Conservation (phyloP, 2,888 invertebrate species). For the Electrophaes corylata region DNA sequence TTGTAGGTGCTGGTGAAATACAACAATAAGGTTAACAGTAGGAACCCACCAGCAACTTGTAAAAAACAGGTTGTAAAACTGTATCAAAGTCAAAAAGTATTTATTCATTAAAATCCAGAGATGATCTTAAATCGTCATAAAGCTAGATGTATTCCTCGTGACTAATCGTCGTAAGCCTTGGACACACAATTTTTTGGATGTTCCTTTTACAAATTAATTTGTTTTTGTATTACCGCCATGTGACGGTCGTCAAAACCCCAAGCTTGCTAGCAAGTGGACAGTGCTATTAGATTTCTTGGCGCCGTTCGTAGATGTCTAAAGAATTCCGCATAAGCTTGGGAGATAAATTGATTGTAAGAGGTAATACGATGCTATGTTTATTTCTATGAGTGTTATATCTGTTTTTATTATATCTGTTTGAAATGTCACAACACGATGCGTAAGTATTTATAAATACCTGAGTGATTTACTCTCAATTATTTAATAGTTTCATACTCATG, state of each 20-base stretch:
- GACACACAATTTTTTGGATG: no score
- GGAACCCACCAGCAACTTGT: no score
- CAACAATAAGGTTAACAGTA: no score
- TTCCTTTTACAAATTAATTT: no score
- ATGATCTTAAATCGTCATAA: no score
- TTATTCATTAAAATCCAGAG: no score
- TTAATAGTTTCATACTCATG: no score
- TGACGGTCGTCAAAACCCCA: not conserved
- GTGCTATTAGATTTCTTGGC: conserved; percentile 47
- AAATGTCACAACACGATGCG: conserved; percentile 11
- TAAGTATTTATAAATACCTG: conserved; percentile 7
- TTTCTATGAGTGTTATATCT: conserved; percentile 7
- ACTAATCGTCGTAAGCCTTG: no score
- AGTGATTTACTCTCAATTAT: not conserved
- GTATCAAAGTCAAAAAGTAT: no score
- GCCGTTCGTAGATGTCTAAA: conserved; percentile 45
- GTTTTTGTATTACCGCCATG: not conserved
- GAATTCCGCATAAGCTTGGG: conserved; percentile 38
- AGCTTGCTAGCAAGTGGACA: conserved; percentile 20
- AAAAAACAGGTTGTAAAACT: no score
- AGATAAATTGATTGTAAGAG: conserved; percentile 28
- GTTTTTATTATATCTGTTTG: conserved; percentile 2
- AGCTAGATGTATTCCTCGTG: no score
- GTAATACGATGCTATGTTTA: conserved; percentile 15
- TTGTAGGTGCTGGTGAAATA: no score